Evolutionary conservation across 2,113 vertebrate genomes (phyloP).

Genomic region (Pelodiscus sinensis): DNA sequence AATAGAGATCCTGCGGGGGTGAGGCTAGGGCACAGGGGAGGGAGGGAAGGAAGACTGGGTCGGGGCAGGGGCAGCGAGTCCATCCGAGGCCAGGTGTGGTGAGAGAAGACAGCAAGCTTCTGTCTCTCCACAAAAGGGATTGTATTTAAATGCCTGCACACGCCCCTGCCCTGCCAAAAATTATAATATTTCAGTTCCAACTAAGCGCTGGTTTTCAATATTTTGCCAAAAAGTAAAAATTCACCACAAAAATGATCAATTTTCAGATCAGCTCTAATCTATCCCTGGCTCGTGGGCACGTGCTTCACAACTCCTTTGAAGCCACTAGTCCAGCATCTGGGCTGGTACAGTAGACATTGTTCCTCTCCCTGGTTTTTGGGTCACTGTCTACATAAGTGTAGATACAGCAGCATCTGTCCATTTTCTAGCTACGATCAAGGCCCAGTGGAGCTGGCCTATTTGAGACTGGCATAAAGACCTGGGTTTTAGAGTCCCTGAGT

Average conservation of each 20-base stretch:
- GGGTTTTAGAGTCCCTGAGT: background rate
- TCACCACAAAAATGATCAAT: background rate
- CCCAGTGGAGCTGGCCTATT: accelerated
- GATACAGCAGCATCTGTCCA: background rate
- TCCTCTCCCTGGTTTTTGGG: background rate
- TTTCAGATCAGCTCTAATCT: background rate
- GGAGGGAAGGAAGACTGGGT: no score
- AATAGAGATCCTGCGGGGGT: no score
- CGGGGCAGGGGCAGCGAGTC: no score
- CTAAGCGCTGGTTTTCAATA: background rate
- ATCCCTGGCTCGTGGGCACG: background rate
- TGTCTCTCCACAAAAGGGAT: no score
- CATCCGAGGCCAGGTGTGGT: no score
- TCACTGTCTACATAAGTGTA: background rate
- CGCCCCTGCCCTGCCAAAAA: background rate
- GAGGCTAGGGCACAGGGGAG: no score
- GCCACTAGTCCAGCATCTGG: background rate
- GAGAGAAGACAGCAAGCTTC: no score
- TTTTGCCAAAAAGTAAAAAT: background rate
- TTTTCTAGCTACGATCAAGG: background rate
- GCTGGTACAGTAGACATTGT: background rate
- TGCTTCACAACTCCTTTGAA: background rate
- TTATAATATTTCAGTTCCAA: background rate
- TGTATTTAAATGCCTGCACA: no score
- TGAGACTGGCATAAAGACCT: background rate